Base-by-base conservation (phyloP, 2,888 invertebrate genomes). In the Drosophila hamatofila region DNA sequence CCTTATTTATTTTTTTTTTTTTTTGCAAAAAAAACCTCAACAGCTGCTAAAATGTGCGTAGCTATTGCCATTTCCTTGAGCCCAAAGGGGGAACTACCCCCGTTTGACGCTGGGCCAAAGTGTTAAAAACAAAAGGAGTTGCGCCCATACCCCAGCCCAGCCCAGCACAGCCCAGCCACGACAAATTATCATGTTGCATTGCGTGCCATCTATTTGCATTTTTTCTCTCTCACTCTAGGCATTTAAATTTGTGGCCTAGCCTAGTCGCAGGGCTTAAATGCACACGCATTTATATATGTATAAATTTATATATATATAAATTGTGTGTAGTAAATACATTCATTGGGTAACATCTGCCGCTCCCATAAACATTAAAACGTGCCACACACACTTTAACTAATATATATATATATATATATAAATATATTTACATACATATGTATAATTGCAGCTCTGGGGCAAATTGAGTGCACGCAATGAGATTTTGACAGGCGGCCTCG, bases 21-120 rank as follows among this genome's bases (percentile, higher is more conserved):
- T 16, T 9, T 12, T 12, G 64, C 68, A 78, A 48, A 46, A 25
- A 46, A 73, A 86, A 78, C 84, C 84, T 87, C 84, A 88, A 88
- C 86, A 86, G 88, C 83, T 86, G 86, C 86, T 88, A 80, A 88
- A 88, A 88, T 88, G 86, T 88, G 86, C 88, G 86, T 88, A 85
- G 76, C 80, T 73, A 52, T 79, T 79, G 75, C 79, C 75, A 73
- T 73, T 79, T 79, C 79, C 79, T 79, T 68, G 35, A 62, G 54
- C 57, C 66, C 42, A 48, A 6, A 27, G 11, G 56, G 33, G 51
- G 41, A 84, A 72, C 87, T 78, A 81, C 80, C 80, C 81, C 72
- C 37, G 60, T 42, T 37, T 21, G 37, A n/a, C 41, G 60, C 54
- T 48, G 73, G 69, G 71, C 80, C 80, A 84, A 84, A 88, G 88